Evolutionary conservation across 2,888 invertebrate genomes (phyloP).

Genomic region (Heterodera filipjevi): DNA sequence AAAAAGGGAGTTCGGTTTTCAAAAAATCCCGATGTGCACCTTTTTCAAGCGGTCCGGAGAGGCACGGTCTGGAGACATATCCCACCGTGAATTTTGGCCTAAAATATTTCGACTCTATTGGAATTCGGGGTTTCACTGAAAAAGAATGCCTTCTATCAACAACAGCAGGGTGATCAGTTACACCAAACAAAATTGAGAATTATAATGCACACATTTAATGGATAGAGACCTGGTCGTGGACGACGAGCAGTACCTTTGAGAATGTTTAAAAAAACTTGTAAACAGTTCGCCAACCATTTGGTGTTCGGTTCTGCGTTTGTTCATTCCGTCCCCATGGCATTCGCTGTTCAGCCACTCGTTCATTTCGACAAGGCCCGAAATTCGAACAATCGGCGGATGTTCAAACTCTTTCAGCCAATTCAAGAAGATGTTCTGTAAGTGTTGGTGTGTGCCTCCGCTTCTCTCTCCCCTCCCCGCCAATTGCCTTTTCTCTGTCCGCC

Average conservation of each 20-base stretch:
- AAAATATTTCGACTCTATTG: too few relatives aligned
- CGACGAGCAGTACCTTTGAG: constrained; percentile 18
- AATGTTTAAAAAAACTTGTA: neutral
- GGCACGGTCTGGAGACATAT: too few relatives aligned
- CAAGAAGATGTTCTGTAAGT: constrained; percentile 28
- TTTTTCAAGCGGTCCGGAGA: too few relatives aligned
- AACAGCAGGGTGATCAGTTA: too few relatives aligned
- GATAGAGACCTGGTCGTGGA: constrained; percentile 27
- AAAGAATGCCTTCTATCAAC: too few relatives aligned
- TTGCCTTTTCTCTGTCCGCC: constrained; percentile 23
- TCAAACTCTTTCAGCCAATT: constrained; percentile 43
- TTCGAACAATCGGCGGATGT: constrained; percentile 31
- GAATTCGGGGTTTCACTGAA: too few relatives aligned
- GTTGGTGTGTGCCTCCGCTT: neutral
- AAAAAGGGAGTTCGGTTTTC: too few relatives aligned
- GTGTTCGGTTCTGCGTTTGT: neutral
- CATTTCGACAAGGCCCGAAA: constrained; percentile 30
- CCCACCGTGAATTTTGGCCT: too few relatives aligned
- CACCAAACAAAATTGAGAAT: too few relatives aligned
- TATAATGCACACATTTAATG: too few relatives aligned
- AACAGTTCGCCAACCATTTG: neutral
- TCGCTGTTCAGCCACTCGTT: constrained; percentile 38
- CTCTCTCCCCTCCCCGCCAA: too few relatives aligned
- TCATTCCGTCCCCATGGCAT: constrained; percentile 9
- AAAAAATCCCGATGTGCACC: too few relatives aligned